Evolutionary conservation across 2,113 vertebrate genomes (phyloP), one percentile per base, ranked within the genome.

Genomic region (Riparia riparia): DNA sequence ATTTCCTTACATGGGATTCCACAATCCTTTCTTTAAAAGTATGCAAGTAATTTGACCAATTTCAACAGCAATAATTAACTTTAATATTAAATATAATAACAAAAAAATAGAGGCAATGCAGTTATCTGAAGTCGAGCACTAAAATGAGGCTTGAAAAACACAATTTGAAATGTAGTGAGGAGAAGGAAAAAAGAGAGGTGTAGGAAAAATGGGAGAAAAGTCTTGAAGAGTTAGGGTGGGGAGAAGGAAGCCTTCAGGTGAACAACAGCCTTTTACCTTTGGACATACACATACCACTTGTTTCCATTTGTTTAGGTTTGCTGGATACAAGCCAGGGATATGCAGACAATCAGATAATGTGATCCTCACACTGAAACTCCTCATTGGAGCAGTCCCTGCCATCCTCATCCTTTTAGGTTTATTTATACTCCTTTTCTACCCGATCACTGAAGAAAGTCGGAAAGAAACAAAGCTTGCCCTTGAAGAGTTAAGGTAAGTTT

Each of bases 371-470:
- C 98, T 99, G 94, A 99, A 99, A 93, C 97, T 99, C 91, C 98
- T 99, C 86, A 99, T 99, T 6, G 98, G 99, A 7, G 99, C 98
- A 0, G 98, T 99, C 41, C 99, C 99, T 6, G 98, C 99, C 90
- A 94, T 98, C 89, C 99, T 99, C 95, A 99, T 99, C 64, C 81
- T 99, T 25, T 88, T 94, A 3, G 99, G 99, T 29, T 97, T 99
- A 56, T 81, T 99, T 95, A 98, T 99, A 95, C 98, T 99, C 17
- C 66, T 99, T 91, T 97, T 98, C 37, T 99, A 99, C 86, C 99
- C 99, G 2, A 98, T 99, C 96, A 99, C 97, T 14, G 98, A 99
- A 97, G 97, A 98, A 51, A 98, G 99, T 20, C 94, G 98, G 60
- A 98, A 97, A 65, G 97, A 98, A 94, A 98, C 98, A 37, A 98